phyloP scores from a whole-genome alignment of 2,113 vertebrate genomes.

The Trematocara stigmaticum region DNA sequence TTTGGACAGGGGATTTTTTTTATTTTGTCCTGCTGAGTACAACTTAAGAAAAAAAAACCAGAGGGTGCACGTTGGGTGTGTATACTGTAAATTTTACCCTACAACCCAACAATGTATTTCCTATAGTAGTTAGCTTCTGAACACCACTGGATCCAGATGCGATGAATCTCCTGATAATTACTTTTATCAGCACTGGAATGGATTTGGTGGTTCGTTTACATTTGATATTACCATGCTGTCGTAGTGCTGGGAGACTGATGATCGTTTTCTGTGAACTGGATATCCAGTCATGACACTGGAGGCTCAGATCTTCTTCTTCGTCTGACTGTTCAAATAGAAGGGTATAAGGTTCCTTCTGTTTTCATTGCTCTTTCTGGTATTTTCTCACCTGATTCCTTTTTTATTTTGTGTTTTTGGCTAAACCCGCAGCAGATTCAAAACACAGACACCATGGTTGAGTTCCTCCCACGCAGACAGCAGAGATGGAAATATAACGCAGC shows the following conservation, averaged over 20 bases:
- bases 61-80: too few species aligned
- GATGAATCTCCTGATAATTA: not conserved
- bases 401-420: not conserved
- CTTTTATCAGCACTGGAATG: not conserved
- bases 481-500: slow-evolving; percentile 12
- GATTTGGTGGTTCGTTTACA: not conserved
- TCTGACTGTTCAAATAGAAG: not conserved
- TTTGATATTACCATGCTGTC: not conserved
- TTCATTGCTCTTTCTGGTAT: slow-evolving; percentile 26
- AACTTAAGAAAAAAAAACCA: too few species aligned
- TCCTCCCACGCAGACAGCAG: slow-evolving; percentile 22
- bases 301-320: not conserved
- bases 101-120: not conserved
- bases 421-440: slow-evolving; percentile 6
- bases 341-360: slow-evolving; percentile 8
- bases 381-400: slow-evolving; percentile 8
- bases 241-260: not conserved
- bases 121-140: not conserved
- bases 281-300: not conserved
- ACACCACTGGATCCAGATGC: not conserved
- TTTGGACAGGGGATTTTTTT: too few species aligned
- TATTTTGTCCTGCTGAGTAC: too few species aligned
- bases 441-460: not conserved
- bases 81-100: not conserved
- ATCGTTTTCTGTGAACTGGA: not conserved